A percentile compares a stretch with the other conserved stretches of the same genome.
Conservation (phyloP, 2,113 vertebrate genomes). For the Misgurnus anguillicaudatus region DNA sequence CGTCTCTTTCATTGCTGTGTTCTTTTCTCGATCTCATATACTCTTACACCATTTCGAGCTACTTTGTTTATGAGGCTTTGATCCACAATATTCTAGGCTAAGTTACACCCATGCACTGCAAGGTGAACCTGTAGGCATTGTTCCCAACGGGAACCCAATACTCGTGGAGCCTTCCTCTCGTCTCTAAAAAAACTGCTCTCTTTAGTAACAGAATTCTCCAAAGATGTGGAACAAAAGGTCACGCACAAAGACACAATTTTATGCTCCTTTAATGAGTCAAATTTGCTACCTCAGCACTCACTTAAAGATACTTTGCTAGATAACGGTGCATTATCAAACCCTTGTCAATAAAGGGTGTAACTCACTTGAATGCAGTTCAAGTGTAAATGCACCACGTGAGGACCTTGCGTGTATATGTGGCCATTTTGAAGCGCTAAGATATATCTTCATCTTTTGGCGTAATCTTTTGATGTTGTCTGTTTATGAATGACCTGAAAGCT, state of each 20-base stretch:
- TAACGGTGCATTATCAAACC: conserved; percentile 31
- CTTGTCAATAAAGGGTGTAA: conserved; percentile 37
- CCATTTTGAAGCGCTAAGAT: neutral
- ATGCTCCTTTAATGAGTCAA: conserved; percentile 61
- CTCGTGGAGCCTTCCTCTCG: conserved; percentile 63
- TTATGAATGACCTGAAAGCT: conserved; percentile 41
- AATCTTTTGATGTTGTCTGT: conserved; percentile 43
- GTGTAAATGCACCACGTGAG: conserved; percentile 19
- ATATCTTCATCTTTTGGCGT: conserved; percentile 18
- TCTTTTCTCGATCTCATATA: conserved; percentile 64
- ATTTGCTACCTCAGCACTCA: conserved; percentile 48
- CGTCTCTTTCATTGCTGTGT: conserved; percentile 58
- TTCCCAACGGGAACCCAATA: conserved; percentile 68
- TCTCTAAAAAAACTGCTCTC: conserved; percentile 55
- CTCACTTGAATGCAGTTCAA: conserved; percentile 13
- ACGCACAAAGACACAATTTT: conserved; percentile 64
- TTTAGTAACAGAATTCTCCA: conserved; percentile 65
- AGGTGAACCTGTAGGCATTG: conserved; percentile 67
- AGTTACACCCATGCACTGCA: conserved; percentile 69
- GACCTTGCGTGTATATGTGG: conserved; percentile 3
- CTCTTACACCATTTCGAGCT: conserved; percentile 66
- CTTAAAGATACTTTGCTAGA: conserved; percentile 48
- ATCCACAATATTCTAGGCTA: conserved; percentile 69
- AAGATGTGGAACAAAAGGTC: conserved; percentile 66
- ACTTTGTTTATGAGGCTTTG: conserved; percentile 67